A percentile compares a stretch with the other conserved stretches of the same genome.
Evolutionary conservation across 2,797 vertebrate genomes (phyloP).

Genomic region (Eupleurogrammus muticus): DNA sequence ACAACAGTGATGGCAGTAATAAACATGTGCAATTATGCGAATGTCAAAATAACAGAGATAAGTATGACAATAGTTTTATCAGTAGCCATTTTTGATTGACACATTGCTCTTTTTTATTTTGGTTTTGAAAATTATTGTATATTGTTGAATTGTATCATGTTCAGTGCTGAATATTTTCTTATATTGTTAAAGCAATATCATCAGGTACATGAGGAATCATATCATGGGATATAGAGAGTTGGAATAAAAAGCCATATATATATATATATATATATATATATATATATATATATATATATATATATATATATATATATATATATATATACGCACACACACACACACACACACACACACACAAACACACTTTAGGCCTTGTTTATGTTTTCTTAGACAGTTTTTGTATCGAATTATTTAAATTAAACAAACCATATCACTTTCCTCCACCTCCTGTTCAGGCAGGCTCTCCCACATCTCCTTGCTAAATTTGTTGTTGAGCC

Average conservation of each 20-base stretch:
- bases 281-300: no score
- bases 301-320: no score
- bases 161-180: neutral
- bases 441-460: conserved; percentile 59
- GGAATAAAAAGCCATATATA: no score
- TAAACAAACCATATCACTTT: conserved; percentile 77
- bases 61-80: neutral
- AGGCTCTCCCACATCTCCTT: conserved; percentile 76
- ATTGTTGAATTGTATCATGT: neutral
- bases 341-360: no score
- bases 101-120: neutral
- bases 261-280: no score
- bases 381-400: no score
- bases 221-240: neutral
- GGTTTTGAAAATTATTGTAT: neutral
- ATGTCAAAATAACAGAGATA: neutral
- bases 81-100: neutral
- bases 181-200: neutral
- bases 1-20: neutral
- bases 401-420: no score
- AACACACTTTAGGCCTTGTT: no score
- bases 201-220: neutral
- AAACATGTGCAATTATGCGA: neutral
- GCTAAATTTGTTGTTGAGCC: conserved; percentile 49
- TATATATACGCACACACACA: no score